phyloP scores from a whole-genome alignment of 2,888 invertebrate genomes.

The Torymus tubicola region DNA sequence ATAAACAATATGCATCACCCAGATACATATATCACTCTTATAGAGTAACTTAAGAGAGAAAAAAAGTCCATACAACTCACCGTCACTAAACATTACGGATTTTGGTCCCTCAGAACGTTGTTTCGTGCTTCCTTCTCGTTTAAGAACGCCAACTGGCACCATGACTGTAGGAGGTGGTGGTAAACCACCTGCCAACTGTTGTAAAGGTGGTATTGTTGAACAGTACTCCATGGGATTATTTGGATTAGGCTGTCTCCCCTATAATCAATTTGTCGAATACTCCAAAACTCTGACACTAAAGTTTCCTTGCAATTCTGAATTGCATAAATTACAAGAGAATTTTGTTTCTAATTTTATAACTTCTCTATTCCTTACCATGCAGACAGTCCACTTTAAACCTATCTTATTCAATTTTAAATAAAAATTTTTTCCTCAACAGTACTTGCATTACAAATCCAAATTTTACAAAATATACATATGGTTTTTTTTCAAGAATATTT shows the following conservation, averaged over 20 bases:
- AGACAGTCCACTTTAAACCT: slow-evolving; percentile 1
- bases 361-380: slow-evolving; percentile 31
- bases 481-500: too few species aligned
- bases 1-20: slow-evolving; percentile 3
- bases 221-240: slow-evolving; percentile 93
- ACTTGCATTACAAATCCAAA: too few species aligned
- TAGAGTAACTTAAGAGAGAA: too few species aligned
- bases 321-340: background rate
- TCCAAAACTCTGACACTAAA: slow-evolving; percentile 66
- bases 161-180: slow-evolving; percentile 84
- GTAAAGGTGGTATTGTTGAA: slow-evolving; percentile 87
- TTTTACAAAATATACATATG: too few species aligned
- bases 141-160: slow-evolving; percentile 90
- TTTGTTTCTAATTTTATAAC: too few species aligned
- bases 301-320: slow-evolving; percentile 10
- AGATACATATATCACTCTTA: background rate
- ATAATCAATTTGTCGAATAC: slow-evolving; percentile 76
- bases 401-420: too few species aligned
- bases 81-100: slow-evolving; percentile 92
- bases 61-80: slow-evolving; percentile 70
- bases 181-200: slow-evolving; percentile 81
- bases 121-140: slow-evolving; percentile 80
- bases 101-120: slow-evolving; percentile 80
- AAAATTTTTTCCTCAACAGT: background rate
- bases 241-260: slow-evolving; percentile 84